These are phyloP conservation scores for Hipposideros armiger DNA, from an alignment of 2,113 vertebrate genomes.

Conservation along the genomic window DNA sequence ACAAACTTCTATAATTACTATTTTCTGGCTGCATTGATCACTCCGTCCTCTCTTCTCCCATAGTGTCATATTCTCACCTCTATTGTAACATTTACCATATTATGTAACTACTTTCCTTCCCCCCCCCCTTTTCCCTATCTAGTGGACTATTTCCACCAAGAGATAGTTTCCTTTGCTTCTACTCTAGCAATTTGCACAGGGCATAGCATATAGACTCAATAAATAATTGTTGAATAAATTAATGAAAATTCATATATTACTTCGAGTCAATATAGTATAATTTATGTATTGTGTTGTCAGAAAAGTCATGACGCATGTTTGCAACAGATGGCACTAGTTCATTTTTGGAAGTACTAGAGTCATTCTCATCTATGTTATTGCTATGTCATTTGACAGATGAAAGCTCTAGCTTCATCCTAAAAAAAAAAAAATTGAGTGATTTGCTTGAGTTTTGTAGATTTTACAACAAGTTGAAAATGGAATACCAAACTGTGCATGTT, in stretches of 20 bases:
- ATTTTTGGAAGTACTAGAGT: too few relatives aligned
- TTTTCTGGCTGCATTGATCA: not conserved
- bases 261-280: not conserved
- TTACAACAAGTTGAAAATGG: too few relatives aligned
- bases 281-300: not conserved
- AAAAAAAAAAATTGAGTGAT: too few relatives aligned
- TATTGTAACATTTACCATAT: not conserved
- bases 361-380: too few relatives aligned
- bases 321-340: too few relatives aligned
- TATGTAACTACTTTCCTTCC: not conserved
- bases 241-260: not conserved
- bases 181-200: not conserved
- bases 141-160: not conserved
- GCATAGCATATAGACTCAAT: not conserved
- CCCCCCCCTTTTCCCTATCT: not conserved
- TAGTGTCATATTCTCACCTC: not conserved
- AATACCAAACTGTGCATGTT: too few relatives aligned
- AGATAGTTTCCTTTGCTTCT: not conserved
- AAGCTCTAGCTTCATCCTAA: too few relatives aligned
- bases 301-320: too few relatives aligned
- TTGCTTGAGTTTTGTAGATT: too few relatives aligned
- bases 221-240: constrained; percentile 22
- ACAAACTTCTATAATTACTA: not conserved
- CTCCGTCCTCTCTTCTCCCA: not conserved
- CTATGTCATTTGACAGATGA: too few relatives aligned